phyloP scores from a whole-genome alignment of 2,888 invertebrate species.

The Lepas anatifera region DNA sequence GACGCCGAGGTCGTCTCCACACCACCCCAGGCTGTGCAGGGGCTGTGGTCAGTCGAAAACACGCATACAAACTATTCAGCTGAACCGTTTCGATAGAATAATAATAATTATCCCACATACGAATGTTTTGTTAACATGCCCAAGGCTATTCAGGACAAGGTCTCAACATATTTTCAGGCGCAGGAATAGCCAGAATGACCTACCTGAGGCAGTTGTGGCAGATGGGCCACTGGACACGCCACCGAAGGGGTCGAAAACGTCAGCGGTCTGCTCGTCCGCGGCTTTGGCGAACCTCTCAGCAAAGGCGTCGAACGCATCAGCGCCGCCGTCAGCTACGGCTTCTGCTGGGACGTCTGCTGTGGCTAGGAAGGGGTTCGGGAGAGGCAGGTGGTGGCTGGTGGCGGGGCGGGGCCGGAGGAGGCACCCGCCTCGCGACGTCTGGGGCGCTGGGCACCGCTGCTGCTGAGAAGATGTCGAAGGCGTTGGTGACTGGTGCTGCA shows the following conservation, averaged over 20 bases:
- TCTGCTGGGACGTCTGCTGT: constrained; percentile 18
- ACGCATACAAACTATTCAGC: too few relatives aligned
- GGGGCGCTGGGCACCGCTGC: constrained; percentile 27
- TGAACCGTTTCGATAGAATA: too few relatives aligned
- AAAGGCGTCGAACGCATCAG: constrained; percentile 71
- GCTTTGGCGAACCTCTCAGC: constrained; percentile 76
- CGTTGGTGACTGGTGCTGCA: constrained; percentile 11
- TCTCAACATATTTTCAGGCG: too few relatives aligned
- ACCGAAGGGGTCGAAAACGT: constrained; percentile 41
- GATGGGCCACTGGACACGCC: too few relatives aligned
- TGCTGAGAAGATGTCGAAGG: constrained; percentile 25
- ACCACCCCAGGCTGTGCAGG: constrained; percentile 39
- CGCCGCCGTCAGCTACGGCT: constrained; percentile 26
- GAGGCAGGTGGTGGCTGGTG: constrained; percentile 22
- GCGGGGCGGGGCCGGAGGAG: constrained; percentile 26
- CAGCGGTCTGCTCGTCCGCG: constrained; percentile 25
- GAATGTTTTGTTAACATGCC: too few relatives aligned
- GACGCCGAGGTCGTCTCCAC: constrained; percentile 27
- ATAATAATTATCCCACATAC: too few relatives aligned
- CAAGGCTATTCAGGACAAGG: too few relatives aligned
- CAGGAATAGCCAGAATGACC: too few relatives aligned
- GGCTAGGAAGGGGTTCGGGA: constrained; percentile 24
- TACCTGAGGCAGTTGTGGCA: constrained; percentile 10
- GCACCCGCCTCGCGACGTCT: constrained; percentile 23
- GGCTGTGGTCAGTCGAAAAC: too few relatives aligned